phyloP scores from a whole-genome alignment of 2,797 vertebrate genomes.

The Mastacembelus armatus region DNA sequence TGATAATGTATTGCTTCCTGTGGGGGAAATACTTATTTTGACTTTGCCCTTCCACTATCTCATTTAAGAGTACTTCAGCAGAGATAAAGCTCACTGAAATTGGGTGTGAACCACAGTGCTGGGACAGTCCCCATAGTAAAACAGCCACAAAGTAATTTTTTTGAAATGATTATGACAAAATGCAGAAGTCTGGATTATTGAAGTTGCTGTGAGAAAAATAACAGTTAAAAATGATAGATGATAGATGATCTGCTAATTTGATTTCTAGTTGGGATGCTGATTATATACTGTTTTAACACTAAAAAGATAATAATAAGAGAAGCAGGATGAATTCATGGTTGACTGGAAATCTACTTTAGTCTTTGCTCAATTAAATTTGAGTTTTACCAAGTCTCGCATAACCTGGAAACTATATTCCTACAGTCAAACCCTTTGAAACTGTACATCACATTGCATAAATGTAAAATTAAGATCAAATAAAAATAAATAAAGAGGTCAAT shows the following conservation, averaged over 20 bases:
- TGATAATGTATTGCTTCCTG: constrained; percentile 71
- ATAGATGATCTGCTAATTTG: too few species aligned
- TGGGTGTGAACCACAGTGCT: not conserved
- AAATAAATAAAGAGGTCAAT: not conserved
- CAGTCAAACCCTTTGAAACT: not conserved
- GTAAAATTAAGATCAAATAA: too few species aligned
- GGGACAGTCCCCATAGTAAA: not conserved
- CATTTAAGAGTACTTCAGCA: constrained; percentile 45
- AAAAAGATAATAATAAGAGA: too few species aligned
- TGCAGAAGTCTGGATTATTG: not conserved
- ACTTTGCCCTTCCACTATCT: constrained; percentile 32
- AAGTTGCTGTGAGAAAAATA: too few species aligned
- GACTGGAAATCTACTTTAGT: constrained; percentile 34
- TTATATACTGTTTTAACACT: too few species aligned
- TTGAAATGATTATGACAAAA: not conserved
- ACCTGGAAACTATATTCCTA: constrained; percentile 14
- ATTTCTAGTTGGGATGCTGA: too few species aligned
- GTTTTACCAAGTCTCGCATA: constrained; percentile 32
- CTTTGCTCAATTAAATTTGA: constrained; percentile 23
- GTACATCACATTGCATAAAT: not conserved
- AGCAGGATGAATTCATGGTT: constrained; percentile 14
- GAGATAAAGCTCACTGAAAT: constrained; percentile 7
- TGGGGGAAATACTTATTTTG: constrained; percentile 44
- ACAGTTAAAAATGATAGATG: too few species aligned
- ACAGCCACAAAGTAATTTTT: not conserved